Base-by-base conservation (phyloP, 2,888 invertebrate species). In the Athrips mouffetella region DNA sequence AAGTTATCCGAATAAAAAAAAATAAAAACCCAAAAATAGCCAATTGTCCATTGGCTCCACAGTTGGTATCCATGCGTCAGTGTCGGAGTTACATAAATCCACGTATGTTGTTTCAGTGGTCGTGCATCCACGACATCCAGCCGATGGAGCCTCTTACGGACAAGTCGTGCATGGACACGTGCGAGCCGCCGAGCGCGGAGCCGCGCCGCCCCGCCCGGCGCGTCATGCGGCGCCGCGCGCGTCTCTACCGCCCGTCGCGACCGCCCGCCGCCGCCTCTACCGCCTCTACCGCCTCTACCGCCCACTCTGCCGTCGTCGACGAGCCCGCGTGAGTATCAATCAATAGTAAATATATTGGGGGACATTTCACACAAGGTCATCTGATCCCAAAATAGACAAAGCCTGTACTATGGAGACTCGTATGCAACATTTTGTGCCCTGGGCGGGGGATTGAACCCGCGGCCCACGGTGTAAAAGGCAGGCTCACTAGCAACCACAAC, bases 41-140 rank as follows among this genome's bases (percentile, higher is more conserved):
- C n/a, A n/a, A n/a, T 31, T 31, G 2, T 15, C 29, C 29, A 8
- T 8, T 5, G n/a, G 29, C 10, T 8, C 7, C n/a, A 29, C n/a
- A 8, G 29, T 8, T n/a, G 29, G 29, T 29, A 29, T 29, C 10
- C n/a, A 29, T 29, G 29, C 2, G 2, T 29, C 2, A 10, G 1
- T 30, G 11, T n/a, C 2, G 11, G 7, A 15, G 2, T 31, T 15
- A 15, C n/a, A 18, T 8, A 35, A 18, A 3, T 18, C 16, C 31
- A 6, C 1, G 10, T 8, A 18, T 18, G 3, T 1, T 4, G 6
- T 18, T 47, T 3, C 78, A 95, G 94, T 98, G 96, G 96, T 96
- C 96, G 5, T 96, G 96, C 71, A 92, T 98, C 47, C 98, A 98
- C 81, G 97, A 98, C 73, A 96, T 98, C 57, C 96, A 97, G 82